phyloP scores from a whole-genome alignment of 2,113 vertebrate species.

The Myotis davidii region DNA sequence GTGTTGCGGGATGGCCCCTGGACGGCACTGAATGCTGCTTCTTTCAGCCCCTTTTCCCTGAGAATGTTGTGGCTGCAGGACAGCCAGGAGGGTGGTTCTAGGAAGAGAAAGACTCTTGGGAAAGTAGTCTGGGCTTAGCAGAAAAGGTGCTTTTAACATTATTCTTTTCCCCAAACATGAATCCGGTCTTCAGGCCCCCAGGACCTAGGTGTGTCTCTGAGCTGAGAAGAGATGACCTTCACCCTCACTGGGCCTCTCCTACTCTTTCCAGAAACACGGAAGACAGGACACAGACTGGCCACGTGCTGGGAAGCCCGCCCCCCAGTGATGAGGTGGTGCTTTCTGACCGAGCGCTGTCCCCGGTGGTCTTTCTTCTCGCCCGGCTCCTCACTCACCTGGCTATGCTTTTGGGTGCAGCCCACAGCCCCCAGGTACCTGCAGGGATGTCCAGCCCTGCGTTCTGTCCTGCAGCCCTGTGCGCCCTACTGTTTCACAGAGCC shows the following conservation, averaged over 20 bases:
- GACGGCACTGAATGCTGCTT: not conserved
- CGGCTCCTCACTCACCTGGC: conserved; percentile 92
- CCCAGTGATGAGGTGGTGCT: conserved; percentile 78
- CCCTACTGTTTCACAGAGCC: too few relatives aligned
- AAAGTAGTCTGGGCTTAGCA: not conserved
- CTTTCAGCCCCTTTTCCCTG: rapidly evolving
- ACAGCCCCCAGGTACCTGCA: conserved; percentile 85
- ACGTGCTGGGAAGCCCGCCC: conserved; percentile 87
- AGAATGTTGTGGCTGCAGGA: not conserved
- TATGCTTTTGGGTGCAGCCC: conserved; percentile 89
- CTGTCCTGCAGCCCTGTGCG: too few relatives aligned
- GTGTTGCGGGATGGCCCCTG: too few relatives aligned
- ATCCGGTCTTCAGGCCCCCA: rapidly evolving
- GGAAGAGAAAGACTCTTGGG: not conserved
- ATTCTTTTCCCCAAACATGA: rapidly evolving
- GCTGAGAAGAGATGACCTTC: rapidly evolving
- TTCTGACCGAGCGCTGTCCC: conserved; percentile 88
- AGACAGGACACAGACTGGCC: conserved; percentile 93
- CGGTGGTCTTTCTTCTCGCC: conserved; percentile 85
- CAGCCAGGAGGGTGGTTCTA: not conserved
- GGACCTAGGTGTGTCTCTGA: rapidly evolving
- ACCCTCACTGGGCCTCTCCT: rapidly evolving
- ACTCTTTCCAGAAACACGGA: not conserved
- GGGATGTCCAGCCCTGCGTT: too few relatives aligned
- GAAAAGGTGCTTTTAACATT: not conserved